Evolutionary conservation across 2,113 vertebrate species (phyloP), one percentile per base, ranked within the genome.

Genomic region (Pantherophis guttatus): DNA sequence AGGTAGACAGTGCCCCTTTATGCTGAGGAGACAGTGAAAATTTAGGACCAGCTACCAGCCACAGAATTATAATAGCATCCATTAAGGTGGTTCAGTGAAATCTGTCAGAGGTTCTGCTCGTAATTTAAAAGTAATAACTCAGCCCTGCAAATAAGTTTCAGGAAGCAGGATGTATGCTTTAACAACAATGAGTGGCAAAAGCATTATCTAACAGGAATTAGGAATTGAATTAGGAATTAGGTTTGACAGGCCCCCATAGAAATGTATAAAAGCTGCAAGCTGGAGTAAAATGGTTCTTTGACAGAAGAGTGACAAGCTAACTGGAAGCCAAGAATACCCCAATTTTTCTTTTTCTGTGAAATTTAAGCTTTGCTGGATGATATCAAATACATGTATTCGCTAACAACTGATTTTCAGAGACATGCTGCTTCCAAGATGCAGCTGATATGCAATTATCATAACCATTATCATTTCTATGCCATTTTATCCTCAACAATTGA

Each of bases 1-100:
- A 96, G 93, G 94, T 12, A 96, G 96, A 95, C 96, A 95, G 95
- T 86, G 86, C 94, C n/a, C 94, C 91, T 96, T 95, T 95, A 94
- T 95, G 95, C 94, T 92, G 96, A 95, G 94, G 93, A 95, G 95
- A 86, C 59, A 91, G 92, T 88, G 94, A 94, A 92, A 87, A 94
- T 17, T 93, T 93, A 90, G 92, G 95, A 95, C 94, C 96, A 95
- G 4, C 87, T n/a, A 89, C 88, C 52, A 86, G 93, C 89, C 94
- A 94, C 86, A 95, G 93, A 95, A 96, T 96, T 93, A 95, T 65
- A 97, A 95, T 90, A 92, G 95, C 92, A 95, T 93, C 95, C 94
- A 93, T 96, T 96, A 96, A 95, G 93, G 92, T 92, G 94, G 95
- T 95, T 93, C 95, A 93, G 94, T 92, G 50, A 93, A 96, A 92